Evolutionary conservation across 2,113 vertebrate species (phyloP), one percentile per base, ranked within the genome.

Genomic region (Gadus macrocephalus): DNA sequence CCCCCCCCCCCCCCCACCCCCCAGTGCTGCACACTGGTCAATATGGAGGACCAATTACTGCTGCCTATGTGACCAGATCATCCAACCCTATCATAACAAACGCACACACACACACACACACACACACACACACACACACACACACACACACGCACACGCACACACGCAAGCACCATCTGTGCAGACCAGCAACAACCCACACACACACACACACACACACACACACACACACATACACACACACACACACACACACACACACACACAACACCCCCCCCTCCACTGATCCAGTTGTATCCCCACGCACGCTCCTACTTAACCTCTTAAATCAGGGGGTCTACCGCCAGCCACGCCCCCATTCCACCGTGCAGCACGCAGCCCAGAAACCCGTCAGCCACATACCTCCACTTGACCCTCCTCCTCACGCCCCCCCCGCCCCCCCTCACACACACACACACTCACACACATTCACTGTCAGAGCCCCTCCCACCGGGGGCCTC

Each of bases 21-120:
- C 86, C 78, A 90, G 88, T 86, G 79, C 87, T 83, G 87, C 88
- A 90, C 90, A 89, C 90, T 90, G 89, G 89, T 91, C 90, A 92
- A 90, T 92, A 91, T 91, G 89, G 89, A 89, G 89, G n/a, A 85
- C 89, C 89, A 92, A 91, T 92, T 91, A 91, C 87, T 89, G 85
- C 88, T 90, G 88, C 87, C 88, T 86, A 88, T 88, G 85, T 91
- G 86, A 90, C 86, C 77, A 79, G 82, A 85, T 89, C 88, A 89
- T 87, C 89, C 87, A 88, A 89, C 81, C 88, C 85, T 89, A 90
- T 90, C 89, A 88, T 89, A 87, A 88, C 86, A 79, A 60, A 63
- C 81, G 83, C 74, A 56, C 8, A 71, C 83, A 67, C 83, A 74
- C 72, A 58, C 71, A 67, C 35, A 68, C 11, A 62, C 59, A 68